Evolutionary conservation across 2,888 invertebrate genomes (phyloP), one percentile per base, ranked within the genome.

Genomic region (Agrilus biguttatus): DNA sequence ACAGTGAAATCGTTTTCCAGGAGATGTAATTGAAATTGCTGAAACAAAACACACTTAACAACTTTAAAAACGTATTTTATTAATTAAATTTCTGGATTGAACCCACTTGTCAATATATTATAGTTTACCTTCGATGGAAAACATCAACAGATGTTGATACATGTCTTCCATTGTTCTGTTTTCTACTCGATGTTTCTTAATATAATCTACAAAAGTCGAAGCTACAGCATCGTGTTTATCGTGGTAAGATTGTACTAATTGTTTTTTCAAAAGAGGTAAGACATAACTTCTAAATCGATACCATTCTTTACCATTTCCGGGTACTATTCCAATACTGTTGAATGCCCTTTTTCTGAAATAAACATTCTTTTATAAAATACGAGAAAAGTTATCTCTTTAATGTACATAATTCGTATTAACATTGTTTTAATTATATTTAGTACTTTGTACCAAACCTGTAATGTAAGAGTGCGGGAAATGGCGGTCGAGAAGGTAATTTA

Each of bases 301-400:
- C 77, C 77, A 77, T 50, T 75, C 73, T 14, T 69, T 65, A 0
- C 75, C 76, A 56, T 75, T 75, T 39, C 70, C 71, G 46, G 74
- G 72, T 12, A 75, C 72, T 5, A 75, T 62, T 10, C 75, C 76
- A 8, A 68, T 67, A 45, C 73, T 71, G 10, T 55, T 57, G 47
- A 62, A 67, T 6, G 49, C 49, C 49, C 66, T 61, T 47, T 66
- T 53, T 36, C 75, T 56, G 50, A 69, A 71, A 41, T 64, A 50
- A 45, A 62, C 60, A 12, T 1, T 36, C 10, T 2, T 10, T 28
- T 28, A 10, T 28, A 10, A 10, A 8, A 28, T 2, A 28, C 4
- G 10, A n/a, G 8, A 36, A 12, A 17, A 4, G 2, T 36, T 7
- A 17, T 36, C 8, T 36, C 17, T 8, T 10, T 12, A n/a, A 36